A percentile compares a stretch with the other conserved stretches of the same genome.
Conservation (phyloP, 1,140 invertebrate species). For the Drosophila neocordata region DNA sequence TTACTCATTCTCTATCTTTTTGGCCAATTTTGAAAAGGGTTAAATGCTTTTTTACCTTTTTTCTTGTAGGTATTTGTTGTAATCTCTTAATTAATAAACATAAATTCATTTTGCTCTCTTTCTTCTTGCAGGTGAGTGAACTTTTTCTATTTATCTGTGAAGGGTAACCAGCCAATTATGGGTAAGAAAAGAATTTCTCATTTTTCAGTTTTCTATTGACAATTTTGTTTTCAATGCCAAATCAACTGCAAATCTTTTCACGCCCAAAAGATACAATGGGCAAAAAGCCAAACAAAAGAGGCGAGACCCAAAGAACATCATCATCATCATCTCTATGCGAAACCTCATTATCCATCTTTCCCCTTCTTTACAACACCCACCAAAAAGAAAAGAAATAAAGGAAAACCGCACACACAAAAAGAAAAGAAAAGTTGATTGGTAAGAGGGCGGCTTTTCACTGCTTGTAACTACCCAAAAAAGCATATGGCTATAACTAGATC, state of each 20-base stretch:
- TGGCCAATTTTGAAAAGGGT: slow-evolving; percentile 61
- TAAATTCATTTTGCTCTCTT: slow-evolving; percentile 37
- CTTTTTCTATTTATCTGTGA: slow-evolving; percentile 1
- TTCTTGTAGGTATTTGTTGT: slow-evolving; percentile 20
- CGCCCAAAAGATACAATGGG: slow-evolving; percentile 47
- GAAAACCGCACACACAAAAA: slow-evolving; percentile 25
- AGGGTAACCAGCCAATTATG: neutral
- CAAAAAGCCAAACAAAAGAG: slow-evolving; percentile 42
- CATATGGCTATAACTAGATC: slow-evolving; percentile 51
- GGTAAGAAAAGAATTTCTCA: neutral
- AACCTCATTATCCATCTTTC: slow-evolving; percentile 63
- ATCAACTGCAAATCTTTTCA: slow-evolving; percentile 56
- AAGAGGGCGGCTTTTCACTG: slow-evolving; percentile 48
- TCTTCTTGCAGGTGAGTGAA: slow-evolving; percentile 65
- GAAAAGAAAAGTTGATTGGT: slow-evolving; percentile 7
- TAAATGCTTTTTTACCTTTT: slow-evolving; percentile 20
- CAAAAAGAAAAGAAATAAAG: too few relatives aligned
- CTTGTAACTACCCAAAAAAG: slow-evolving; percentile 48
- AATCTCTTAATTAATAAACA: slow-evolving; percentile 77
- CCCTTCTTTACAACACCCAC: slow-evolving; percentile 11
- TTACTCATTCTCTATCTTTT: neutral
- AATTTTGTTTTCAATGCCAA: slow-evolving; percentile 29
- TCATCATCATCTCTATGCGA: slow-evolving; percentile 43
- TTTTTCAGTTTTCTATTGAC: neutral
- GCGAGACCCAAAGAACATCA: slow-evolving; percentile 51